A percentile compares a stretch with the other conserved stretches of the same genome.
Conservation (phyloP, 2,113 vertebrate genomes). For the Neolamprologus longior region DNA sequence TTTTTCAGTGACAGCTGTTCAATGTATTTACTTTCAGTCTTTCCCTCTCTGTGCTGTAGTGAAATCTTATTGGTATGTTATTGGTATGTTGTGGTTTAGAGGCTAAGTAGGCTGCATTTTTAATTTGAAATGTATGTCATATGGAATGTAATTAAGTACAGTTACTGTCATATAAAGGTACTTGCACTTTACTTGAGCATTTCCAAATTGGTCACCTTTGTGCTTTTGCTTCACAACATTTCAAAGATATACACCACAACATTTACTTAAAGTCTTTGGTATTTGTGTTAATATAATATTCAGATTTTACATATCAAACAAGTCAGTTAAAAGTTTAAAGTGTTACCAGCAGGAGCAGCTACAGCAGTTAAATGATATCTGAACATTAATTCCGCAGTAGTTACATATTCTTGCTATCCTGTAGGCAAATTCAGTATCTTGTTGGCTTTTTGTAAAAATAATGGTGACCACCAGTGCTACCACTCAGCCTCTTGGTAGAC, state of each 20-base stretch:
- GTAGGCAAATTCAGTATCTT: background rate
- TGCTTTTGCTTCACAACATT: background rate
- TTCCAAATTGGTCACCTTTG: background rate
- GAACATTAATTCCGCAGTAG: background rate
- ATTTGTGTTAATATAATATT: background rate
- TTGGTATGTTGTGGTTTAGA: background rate
- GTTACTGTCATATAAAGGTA: background rate
- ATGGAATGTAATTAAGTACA: background rate
- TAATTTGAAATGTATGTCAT: background rate
- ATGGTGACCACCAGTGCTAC: background rate
- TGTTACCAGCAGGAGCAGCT: background rate
- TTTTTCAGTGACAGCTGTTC: background rate
- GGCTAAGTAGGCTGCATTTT: background rate
- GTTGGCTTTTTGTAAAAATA: background rate
- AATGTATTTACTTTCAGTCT: background rate
- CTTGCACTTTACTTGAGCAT: background rate
- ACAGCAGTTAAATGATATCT: background rate
- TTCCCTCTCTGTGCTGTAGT: background rate
- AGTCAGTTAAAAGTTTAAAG: background rate
- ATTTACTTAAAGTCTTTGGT: background rate
- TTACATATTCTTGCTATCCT: background rate
- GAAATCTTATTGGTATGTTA: background rate
- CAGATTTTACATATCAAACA: background rate
- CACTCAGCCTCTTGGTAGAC: background rate
- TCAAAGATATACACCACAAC: background rate